phyloP scores from a whole-genome alignment of 2,797 vertebrate species.

The Rhincodon typus region DNA sequence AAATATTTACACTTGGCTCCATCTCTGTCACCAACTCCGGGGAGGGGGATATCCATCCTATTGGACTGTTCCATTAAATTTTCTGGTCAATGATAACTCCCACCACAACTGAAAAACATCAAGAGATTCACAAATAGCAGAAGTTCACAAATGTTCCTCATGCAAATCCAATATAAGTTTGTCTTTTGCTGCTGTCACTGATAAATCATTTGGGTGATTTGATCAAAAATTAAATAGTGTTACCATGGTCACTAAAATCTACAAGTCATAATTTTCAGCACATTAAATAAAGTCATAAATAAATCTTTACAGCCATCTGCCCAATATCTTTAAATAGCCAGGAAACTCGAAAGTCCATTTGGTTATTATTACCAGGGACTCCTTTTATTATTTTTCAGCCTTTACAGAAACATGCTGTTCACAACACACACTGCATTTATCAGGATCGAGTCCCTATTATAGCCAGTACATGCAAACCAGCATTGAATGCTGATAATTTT shows the following conservation, averaged over 20 bases:
- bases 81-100: not conserved
- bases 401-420: not conserved
- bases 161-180: not conserved
- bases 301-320: not conserved
- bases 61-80: not conserved
- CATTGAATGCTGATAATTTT: not conserved
- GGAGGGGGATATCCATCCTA: too few relatives aligned
- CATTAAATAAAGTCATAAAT: constrained; percentile 12
- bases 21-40: too few relatives aligned
- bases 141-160: not conserved
- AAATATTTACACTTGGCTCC: too few relatives aligned
- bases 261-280: constrained; percentile 12
- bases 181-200: not conserved
- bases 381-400: not conserved
- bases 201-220: not conserved
- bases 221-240: constrained; percentile 15
- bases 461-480: too few relatives aligned
- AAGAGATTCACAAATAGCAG: too few relatives aligned
- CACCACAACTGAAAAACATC: not conserved
- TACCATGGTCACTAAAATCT: constrained; percentile 11
- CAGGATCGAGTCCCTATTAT: not conserved
- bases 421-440: not conserved
- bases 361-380: not conserved
- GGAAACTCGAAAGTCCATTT: not conserved
- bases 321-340: not conserved